Conservation (phyloP, 1,140 invertebrate genomes). For the Lepidurus packardi region DNA sequence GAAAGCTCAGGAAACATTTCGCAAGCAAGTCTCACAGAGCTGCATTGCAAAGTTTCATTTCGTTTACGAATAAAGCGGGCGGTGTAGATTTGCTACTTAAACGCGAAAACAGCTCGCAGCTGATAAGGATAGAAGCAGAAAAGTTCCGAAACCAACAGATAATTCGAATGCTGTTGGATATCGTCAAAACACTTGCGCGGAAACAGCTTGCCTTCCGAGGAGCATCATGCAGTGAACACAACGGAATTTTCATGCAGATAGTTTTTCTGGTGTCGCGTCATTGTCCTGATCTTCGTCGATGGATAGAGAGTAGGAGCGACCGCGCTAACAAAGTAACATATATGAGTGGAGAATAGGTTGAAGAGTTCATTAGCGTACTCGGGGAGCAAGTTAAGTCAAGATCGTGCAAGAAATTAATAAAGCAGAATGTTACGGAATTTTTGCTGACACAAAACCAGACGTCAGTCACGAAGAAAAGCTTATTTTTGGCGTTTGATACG, state of each 20-base stretch:
- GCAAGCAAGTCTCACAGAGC: background rate
- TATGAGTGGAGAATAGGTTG: background rate
- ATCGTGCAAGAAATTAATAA: slow-evolving; percentile 25
- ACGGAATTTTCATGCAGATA: background rate
- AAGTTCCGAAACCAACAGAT: background rate
- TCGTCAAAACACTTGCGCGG: slow-evolving; percentile 11
- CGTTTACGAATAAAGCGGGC: background rate
- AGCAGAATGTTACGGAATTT: background rate
- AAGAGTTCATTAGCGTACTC: slow-evolving; percentile 23
- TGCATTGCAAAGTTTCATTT: slow-evolving; percentile 3
- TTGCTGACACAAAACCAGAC: too few relatives aligned
- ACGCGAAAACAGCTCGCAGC: background rate
- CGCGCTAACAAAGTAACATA: background rate
- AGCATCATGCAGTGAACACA: background rate
- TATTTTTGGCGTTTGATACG: too few relatives aligned
- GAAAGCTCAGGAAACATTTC: slow-evolving; percentile 22
- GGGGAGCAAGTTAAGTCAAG: background rate
- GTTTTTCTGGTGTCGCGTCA: background rate
- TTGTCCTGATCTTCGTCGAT: background rate
- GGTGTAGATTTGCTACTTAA: background rate
- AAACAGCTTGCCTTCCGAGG: slow-evolving; percentile 5
- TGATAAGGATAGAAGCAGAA: background rate
- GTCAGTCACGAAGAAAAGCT: too few relatives aligned
- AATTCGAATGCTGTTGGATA: slow-evolving; percentile 27
- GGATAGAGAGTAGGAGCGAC: slow-evolving; percentile 5